Evolutionary conservation across 2,888 invertebrate genomes (phyloP), one percentile per base, ranked within the genome.

Genomic region (Dermolepida albohirtum): DNA sequence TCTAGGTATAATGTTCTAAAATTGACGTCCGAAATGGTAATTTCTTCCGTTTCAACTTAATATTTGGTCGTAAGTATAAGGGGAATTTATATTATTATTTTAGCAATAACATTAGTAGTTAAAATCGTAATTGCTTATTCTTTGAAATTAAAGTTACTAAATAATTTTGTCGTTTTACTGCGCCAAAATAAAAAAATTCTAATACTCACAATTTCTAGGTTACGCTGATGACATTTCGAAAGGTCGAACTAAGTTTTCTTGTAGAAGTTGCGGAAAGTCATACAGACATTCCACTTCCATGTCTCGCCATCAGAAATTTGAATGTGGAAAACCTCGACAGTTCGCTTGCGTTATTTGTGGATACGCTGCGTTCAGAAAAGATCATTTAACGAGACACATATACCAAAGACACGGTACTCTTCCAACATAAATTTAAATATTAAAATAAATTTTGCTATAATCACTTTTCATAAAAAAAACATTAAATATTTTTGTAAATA

Each of bases 271-370:
- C 82, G 91, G 92, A 73, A 94, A 93, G 85, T 88, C 90, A 74
- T 95, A 94, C 87, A 90, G 90, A 83, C 90, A 90, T 83, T 90
- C 90, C 79, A 90, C 91, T 74, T 92, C 91, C 68, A 85, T 93
- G 75, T 90, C 89, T 80, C 87, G 92, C 68, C 92, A 92, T 80
- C 86, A 89, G 76, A 88, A 88, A 78, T 89, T 89, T 82, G 92
- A 92, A 80, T 92, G 92, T 79, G 86, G 87, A 74, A 88, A 88
- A 78, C 85, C 86, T 73, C 88, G 89, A 40, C 86, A 87, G 78
- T 88, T 88, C 83, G 86, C 87, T 79, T 90, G 90, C 79, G 85
- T 85, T 69, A 85, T 87, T 80, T 89, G 89, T 79, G 84, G 85
- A 71, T 87, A 88, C 79, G 85, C 87, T 68, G 88, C 88, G 74